Percentiles rank a stretch among this genome's conserved stretches.
Conservation (phyloP, 2,113 vertebrate genomes). For the Oncorhynchus nerka region DNA sequence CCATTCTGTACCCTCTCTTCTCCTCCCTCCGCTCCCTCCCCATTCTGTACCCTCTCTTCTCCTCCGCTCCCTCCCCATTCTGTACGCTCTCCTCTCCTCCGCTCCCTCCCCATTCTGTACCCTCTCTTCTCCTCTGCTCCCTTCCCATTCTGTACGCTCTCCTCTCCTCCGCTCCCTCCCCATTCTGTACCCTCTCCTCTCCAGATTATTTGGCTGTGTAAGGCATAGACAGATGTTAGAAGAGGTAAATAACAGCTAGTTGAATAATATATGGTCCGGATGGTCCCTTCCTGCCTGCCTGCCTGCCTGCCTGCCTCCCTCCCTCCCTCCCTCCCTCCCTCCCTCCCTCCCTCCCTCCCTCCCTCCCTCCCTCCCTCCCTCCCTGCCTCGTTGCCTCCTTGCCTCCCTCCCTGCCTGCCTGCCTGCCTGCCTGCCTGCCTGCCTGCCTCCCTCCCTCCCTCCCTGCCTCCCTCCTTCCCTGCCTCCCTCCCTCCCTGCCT, state of each 20-base stretch:
- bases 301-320: too few species aligned
- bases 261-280: constrained; percentile 61
- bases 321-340: too few species aligned
- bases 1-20: neutral
- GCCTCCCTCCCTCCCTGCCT: too few species aligned
- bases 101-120: neutral
- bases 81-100: neutral
- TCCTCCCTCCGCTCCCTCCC: neutral
- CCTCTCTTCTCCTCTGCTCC: neutral
- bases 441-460: too few species aligned
- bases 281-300: constrained; percentile 6
- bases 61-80: neutral
- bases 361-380: too few species aligned
- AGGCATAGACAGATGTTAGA: constrained; percentile 48
- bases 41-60: neutral
- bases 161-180: neutral
- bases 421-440: too few species aligned
- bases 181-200: neutral
- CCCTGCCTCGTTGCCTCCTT: fast-evolving
- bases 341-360: too few species aligned
- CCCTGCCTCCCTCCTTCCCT: too few species aligned
- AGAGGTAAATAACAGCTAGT: constrained; percentile 59
- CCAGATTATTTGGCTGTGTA: constrained; percentile 19
- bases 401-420: too few species aligned
- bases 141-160: neutral